Evolutionary conservation across 1,140 invertebrate genomes (phyloP).

Genomic region (Aphelinus certus): DNA sequence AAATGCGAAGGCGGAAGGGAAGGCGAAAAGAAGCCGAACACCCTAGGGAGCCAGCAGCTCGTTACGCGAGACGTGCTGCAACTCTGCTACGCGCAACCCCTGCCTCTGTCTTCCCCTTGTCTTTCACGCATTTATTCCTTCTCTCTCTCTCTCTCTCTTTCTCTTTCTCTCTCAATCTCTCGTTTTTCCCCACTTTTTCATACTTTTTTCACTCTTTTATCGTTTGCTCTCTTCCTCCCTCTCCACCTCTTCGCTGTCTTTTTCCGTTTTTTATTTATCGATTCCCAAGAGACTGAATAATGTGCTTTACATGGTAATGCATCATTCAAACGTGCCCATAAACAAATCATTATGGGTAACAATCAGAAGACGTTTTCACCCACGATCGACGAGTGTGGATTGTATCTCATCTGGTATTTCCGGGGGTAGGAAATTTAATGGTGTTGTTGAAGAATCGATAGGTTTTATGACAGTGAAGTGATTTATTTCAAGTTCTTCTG

Average conservation of each 20-base stretch:
- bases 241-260: slow-evolving; percentile 15
- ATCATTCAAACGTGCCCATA: neutral
- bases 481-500: too few relatives aligned
- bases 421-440: neutral
- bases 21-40: slow-evolving; percentile 53
- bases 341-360: slow-evolving; percentile 20
- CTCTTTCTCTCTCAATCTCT: slow-evolving; percentile 14
- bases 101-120: slow-evolving; percentile 43
- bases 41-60: slow-evolving; percentile 62
- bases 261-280: neutral
- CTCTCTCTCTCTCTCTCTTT: slow-evolving; percentile 2
- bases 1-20: slow-evolving; percentile 8
- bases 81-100: slow-evolving; percentile 50
- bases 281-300: slow-evolving; percentile 43
- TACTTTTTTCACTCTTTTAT: slow-evolving; percentile 36
- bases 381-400: slow-evolving; percentile 20
- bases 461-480: neutral
- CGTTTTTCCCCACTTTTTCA: too few relatives aligned
- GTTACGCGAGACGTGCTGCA: slow-evolving; percentile 62
- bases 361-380: slow-evolving; percentile 9
- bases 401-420: neutral
- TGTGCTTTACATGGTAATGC: slow-evolving; percentile 35
- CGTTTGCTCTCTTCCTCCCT: slow-evolving; percentile 16
- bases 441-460: neutral
- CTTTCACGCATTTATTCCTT: slow-evolving; percentile 38